Conservation (phyloP, 2,113 vertebrate species). For the Gila orcuttii region DNA sequence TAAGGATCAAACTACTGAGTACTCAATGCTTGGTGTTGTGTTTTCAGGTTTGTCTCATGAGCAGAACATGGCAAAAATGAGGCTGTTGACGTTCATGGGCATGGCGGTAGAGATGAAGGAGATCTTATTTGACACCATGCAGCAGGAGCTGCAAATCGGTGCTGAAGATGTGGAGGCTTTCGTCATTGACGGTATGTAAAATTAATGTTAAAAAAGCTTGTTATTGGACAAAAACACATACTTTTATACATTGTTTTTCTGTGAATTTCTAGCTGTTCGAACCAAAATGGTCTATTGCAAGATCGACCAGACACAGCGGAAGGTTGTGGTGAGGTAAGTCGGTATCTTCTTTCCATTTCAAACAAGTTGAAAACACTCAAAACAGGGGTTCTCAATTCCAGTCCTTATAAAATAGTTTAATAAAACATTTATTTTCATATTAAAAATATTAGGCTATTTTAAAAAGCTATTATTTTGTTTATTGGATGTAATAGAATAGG, state of each 20-base stretch:
- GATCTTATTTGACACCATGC: constrained; percentile 95
- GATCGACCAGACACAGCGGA: constrained; percentile 97
- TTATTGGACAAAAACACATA: background rate
- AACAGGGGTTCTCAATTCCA: too few relatives aligned
- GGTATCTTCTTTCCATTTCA: background rate
- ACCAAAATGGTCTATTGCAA: constrained; percentile 99
- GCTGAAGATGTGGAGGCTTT: constrained; percentile 96
- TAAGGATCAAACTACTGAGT: background rate
- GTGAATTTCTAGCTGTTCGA: constrained; percentile 85
- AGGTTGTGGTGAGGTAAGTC: constrained; percentile 95
- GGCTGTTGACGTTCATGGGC: constrained; percentile 97
- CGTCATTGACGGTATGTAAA: constrained; percentile 88
- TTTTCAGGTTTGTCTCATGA: constrained; percentile 89
- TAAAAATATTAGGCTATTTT: too few relatives aligned
- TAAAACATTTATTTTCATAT: too few relatives aligned
- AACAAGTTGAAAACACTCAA: too few relatives aligned
- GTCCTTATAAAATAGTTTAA: too few relatives aligned
- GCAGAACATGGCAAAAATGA: constrained; percentile 98
- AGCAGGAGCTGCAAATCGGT: constrained; percentile 94
- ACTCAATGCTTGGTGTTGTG: constrained; percentile 38
- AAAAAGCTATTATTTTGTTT: too few relatives aligned
- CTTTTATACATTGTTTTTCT: constrained; percentile 18
- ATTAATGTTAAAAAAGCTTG: background rate
- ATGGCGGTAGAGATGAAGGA: constrained; percentile 98
- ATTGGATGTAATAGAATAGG: too few relatives aligned